Conservation (phyloP, 2,797 vertebrate genomes). For the Nyctibius grandis region DNA sequence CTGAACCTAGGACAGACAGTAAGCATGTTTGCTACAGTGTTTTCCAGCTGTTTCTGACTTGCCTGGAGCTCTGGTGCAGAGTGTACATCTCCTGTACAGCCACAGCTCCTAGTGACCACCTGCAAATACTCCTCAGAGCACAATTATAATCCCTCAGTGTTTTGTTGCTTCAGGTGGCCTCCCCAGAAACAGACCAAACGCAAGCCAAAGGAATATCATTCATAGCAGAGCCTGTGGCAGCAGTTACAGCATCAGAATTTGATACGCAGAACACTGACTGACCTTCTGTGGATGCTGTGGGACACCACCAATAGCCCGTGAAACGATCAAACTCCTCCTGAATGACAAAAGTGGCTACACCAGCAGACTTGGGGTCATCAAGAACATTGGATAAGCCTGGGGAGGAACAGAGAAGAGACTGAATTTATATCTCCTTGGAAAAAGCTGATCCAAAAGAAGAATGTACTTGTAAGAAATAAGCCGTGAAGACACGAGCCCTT, state of each 20-base stretch:
- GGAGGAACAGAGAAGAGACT: not conserved
- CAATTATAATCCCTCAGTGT: not conserved
- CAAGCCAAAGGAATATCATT: not conserved
- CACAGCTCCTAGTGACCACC: not conserved
- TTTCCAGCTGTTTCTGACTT: not conserved
- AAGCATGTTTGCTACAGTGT: not conserved
- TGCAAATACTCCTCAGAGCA: not conserved
- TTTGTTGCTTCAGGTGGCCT: not conserved
- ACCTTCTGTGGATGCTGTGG: constrained; percentile 86
- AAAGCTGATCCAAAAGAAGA: not conserved
- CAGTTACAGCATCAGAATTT: not conserved
- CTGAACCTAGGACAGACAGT: constrained; percentile 71
- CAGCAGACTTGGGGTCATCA: constrained; percentile 93
- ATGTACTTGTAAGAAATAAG: not conserved
- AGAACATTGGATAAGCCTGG: constrained; percentile 90
- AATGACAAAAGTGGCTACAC: constrained; percentile 96
- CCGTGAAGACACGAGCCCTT: not conserved
- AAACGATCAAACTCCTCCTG: constrained; percentile 99
- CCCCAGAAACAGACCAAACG: not conserved
- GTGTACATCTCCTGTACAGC: not conserved
- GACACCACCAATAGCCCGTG: constrained; percentile 98
- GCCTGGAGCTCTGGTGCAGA: not conserved
- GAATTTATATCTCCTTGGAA: not conserved
- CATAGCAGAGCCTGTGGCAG: not conserved
- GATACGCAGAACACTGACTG: constrained; percentile 59